phyloP scores from a whole-genome alignment of 2,888 invertebrate genomes.

The Polydesmus complanatus region DNA sequence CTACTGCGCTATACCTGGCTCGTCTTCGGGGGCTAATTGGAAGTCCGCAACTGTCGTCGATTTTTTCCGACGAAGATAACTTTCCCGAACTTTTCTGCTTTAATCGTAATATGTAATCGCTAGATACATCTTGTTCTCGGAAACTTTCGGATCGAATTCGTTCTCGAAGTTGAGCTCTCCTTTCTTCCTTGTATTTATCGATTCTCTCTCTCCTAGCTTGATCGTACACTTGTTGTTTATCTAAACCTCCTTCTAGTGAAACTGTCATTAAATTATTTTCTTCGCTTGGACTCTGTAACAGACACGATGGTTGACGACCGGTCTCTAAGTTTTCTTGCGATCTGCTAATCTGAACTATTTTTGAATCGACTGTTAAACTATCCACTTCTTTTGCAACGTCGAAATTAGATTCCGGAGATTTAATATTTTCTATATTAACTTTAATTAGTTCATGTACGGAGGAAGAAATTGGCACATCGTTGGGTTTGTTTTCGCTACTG shows the following conservation, averaged over 20 bases:
- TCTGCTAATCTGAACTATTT: too few species aligned
- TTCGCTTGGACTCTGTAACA: background rate
- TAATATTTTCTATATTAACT: background rate
- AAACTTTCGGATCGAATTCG: constrained; percentile 55
- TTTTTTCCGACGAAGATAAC: constrained; percentile 5
- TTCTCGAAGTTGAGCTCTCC: constrained; percentile 67
- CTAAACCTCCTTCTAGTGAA: background rate
- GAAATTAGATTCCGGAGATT: background rate
- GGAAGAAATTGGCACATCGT: background rate
- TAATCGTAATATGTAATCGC: constrained; percentile 40
- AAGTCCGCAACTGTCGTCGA: constrained; percentile 2
- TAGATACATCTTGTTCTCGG: constrained; percentile 42
- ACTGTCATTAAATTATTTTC: background rate
- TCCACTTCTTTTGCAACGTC: background rate
- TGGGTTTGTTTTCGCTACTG: background rate
- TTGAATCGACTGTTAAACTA: background rate
- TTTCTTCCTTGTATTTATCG: constrained; percentile 78
- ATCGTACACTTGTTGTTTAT: background rate
- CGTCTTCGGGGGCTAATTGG: constrained; percentile 6
- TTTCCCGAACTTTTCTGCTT: constrained; percentile 34
- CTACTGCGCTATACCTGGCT: background rate
- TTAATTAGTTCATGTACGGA: background rate
- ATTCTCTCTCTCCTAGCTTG: constrained; percentile 59
- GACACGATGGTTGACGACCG: background rate
- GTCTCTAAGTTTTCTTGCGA: background rate